A percentile compares a stretch with the other conserved stretches of the same genome.
phyloP scores from a whole-genome alignment of 1,140 invertebrate species.

The Leptopilina clavipes region DNA sequence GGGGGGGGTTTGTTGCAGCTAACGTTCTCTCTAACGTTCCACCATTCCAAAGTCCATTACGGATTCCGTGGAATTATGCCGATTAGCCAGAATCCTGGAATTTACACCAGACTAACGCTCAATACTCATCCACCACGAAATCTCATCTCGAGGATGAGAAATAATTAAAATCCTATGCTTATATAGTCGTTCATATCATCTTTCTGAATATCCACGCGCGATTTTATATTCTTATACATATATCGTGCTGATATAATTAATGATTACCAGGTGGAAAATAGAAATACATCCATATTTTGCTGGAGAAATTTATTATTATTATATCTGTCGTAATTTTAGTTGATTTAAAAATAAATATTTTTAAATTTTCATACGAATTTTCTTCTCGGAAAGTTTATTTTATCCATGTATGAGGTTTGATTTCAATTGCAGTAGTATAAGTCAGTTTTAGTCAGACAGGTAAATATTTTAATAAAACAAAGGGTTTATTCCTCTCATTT shows the following conservation, averaged over 20 bases:
- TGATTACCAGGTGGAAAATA: too few relatives aligned
- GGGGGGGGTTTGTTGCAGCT: constrained; percentile 41
- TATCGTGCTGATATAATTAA: not conserved
- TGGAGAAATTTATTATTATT: too few relatives aligned
- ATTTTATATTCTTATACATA: not conserved
- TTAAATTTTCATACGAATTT: too few relatives aligned
- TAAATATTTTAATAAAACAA: too few relatives aligned
- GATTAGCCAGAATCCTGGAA: constrained; percentile 60
- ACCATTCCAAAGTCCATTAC: constrained; percentile 63
- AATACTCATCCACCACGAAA: constrained; percentile 57
- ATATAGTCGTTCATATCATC: not conserved
- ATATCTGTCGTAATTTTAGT: too few relatives aligned
- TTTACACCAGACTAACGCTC: constrained; percentile 61
- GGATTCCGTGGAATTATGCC: constrained; percentile 65
- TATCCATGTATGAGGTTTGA: too few relatives aligned
- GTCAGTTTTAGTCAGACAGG: too few relatives aligned
- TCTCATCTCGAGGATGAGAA: constrained; percentile 60
- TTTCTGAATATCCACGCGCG: constrained; percentile 1
- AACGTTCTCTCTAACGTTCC: constrained; percentile 47
- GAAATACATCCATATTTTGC: too few relatives aligned
- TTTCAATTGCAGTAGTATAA: too few relatives aligned
- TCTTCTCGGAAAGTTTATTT: too few relatives aligned
- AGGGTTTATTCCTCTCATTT: too few relatives aligned
- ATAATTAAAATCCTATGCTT: constrained; percentile 63
- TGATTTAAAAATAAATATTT: too few relatives aligned